A percentile compares a stretch with the other conserved stretches of the same genome.
These are phyloP conservation scores for Malacosoma neustria DNA, from an alignment of 2,888 invertebrate species.

Conservation along the genomic window DNA sequence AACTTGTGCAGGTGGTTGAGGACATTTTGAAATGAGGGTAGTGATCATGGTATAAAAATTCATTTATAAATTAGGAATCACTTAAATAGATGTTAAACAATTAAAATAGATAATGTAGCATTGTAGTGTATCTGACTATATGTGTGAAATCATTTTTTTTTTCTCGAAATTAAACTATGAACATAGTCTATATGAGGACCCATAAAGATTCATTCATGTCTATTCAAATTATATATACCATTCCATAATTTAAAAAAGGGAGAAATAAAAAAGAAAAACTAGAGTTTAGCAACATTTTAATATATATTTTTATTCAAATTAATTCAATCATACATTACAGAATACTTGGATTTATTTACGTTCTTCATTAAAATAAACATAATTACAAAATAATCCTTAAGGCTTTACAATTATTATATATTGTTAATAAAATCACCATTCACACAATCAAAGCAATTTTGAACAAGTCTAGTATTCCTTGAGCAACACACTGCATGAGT, in stretches of 20 bases:
- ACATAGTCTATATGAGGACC: too few species aligned
- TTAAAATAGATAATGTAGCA: too few species aligned
- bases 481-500: conserved; percentile 51
- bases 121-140: too few species aligned
- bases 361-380: conserved; percentile 68
- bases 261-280: conserved; percentile 40
- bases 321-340: conserved; percentile 72
- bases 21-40: too few species aligned
- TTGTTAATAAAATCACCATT: conserved; percentile 50
- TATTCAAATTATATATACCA: neutral
- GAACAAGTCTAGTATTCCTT: conserved; percentile 49
- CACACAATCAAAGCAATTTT: conserved; percentile 54
- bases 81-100: too few species aligned
- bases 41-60: too few species aligned
- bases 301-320: conserved; percentile 76
- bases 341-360: conserved; percentile 67
- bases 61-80: too few species aligned
- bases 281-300: conserved; percentile 72
- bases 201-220: too few species aligned
- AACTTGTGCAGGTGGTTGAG: too few species aligned
- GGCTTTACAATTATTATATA: conserved; percentile 58
- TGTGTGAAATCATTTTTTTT: too few species aligned
- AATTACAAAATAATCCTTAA: conserved; percentile 72
- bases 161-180: too few species aligned
- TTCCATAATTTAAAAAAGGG: neutral